Evolutionary conservation across 23 tunicate species (phyloP).

Genomic region (Aplidium turbinatum): DNA sequence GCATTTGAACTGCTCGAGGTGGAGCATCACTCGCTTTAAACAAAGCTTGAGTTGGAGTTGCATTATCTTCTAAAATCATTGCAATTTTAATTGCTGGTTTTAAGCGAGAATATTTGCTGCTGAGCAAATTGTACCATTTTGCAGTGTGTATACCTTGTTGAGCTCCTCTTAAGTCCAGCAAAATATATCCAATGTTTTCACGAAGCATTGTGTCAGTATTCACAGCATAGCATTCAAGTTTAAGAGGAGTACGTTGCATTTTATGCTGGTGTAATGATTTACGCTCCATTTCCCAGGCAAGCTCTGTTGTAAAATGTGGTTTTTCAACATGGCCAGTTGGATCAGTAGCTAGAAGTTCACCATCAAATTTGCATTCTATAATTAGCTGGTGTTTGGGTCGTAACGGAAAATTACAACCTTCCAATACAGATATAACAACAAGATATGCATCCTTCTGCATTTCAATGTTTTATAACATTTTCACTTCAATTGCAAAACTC

Average conservation of each 20-base stretch:
- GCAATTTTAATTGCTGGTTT: conserved; percentile 81
- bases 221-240: conserved; percentile 82
- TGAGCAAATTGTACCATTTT: conserved; percentile 79
- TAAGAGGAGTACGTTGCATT: conserved; percentile 96
- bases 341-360: conserved; percentile 91
- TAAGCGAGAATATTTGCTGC: conserved; percentile 66
- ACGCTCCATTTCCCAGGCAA: conserved; percentile 99
- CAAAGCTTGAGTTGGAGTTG: conserved; percentile 28
- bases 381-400: conserved; percentile 64
- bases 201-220: conserved; percentile 36
- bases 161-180: conserved; percentile 85
- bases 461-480: neutral
- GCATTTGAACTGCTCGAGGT: conserved; percentile 39
- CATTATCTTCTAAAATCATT: conserved; percentile 84
- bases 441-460: conserved; percentile 91
- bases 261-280: conserved; percentile 95
- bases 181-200: conserved; percentile 82
- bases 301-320: conserved; percentile 96
- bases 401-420: conserved; percentile 91
- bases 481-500: too few relatives aligned
- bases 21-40: conserved; percentile 93
- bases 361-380: conserved; percentile 97
- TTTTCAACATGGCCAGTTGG: conserved; percentile 66
- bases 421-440: conserved; percentile 90
- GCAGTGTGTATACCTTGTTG: conserved; percentile 68